phyloP scores from a whole-genome alignment of 2,113 vertebrate genomes.

The Neodon shergylaensis region DNA sequence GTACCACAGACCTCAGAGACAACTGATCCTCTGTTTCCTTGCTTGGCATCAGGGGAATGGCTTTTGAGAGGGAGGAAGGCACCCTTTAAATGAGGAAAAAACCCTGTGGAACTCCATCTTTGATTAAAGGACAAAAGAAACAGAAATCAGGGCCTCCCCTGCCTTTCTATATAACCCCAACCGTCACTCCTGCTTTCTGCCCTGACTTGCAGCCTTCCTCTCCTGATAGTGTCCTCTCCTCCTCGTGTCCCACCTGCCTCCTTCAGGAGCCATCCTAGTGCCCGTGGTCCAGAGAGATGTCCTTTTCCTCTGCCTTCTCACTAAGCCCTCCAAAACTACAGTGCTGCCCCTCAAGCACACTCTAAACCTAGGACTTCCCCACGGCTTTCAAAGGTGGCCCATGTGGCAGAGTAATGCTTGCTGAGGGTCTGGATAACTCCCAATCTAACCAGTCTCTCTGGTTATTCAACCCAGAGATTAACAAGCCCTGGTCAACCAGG shows the following conservation, averaged over 20 bases:
- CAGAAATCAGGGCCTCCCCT: neutral
- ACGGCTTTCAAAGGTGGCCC: neutral
- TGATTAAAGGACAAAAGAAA: neutral
- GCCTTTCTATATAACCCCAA: too few relatives aligned
- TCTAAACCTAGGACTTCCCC: neutral
- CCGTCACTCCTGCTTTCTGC: neutral
- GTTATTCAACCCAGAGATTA: neutral
- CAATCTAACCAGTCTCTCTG: neutral
- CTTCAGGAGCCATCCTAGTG: neutral
- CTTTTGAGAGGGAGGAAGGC: neutral
- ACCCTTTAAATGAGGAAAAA: neutral
- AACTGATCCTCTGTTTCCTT: neutral
- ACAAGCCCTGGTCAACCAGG: neutral
- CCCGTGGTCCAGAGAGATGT: neutral
- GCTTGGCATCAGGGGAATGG: neutral
- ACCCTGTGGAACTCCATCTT: too few relatives aligned
- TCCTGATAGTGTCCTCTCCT: neutral
- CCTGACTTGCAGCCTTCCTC: neutral
- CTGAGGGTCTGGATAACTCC: neutral
- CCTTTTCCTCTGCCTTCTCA: neutral
- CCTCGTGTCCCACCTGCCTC: too few relatives aligned
- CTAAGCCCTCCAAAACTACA: neutral
- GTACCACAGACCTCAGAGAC: neutral
- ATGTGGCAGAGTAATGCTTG: neutral
- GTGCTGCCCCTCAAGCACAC: neutral